phyloP scores from a whole-genome alignment of 2,113 vertebrate species.

The Pongo abelii region DNA sequence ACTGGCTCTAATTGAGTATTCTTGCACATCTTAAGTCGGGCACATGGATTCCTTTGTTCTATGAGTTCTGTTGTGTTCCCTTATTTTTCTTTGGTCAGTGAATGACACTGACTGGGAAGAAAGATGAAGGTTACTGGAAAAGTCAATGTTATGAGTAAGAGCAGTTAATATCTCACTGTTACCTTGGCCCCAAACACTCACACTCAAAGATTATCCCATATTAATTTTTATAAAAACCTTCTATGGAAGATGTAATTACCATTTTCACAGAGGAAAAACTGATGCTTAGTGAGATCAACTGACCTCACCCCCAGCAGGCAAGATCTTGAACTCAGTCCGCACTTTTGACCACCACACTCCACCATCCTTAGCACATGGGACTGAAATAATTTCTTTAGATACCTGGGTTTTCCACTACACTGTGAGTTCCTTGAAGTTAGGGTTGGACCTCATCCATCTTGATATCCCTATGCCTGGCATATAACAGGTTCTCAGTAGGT shows the following conservation, averaged over 20 bases:
- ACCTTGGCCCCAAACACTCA: background rate
- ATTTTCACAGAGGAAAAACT: conserved; percentile 33
- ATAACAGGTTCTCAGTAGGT: background rate
- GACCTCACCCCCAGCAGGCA: background rate
- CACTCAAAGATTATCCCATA: background rate
- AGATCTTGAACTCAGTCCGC: background rate
- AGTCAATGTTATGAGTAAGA: background rate
- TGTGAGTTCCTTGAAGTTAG: background rate
- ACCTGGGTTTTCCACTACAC: background rate
- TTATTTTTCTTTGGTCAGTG: background rate
- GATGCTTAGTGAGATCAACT: background rate
- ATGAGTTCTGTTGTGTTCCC: background rate
- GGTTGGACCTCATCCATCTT: background rate
- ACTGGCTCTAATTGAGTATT: background rate
- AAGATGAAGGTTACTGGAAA: background rate
- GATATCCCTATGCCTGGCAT: background rate
- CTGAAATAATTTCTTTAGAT: background rate
- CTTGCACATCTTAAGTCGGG: background rate
- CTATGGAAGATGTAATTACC: background rate
- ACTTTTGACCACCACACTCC: background rate
- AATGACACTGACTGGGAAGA: background rate
- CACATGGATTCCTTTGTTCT: background rate
- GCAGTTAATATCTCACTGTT: background rate
- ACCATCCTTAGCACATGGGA: background rate
- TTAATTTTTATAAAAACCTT: conserved; percentile 10